Base-by-base conservation (phyloP, 1,140 invertebrate species). In the Lineus longissimus region DNA sequence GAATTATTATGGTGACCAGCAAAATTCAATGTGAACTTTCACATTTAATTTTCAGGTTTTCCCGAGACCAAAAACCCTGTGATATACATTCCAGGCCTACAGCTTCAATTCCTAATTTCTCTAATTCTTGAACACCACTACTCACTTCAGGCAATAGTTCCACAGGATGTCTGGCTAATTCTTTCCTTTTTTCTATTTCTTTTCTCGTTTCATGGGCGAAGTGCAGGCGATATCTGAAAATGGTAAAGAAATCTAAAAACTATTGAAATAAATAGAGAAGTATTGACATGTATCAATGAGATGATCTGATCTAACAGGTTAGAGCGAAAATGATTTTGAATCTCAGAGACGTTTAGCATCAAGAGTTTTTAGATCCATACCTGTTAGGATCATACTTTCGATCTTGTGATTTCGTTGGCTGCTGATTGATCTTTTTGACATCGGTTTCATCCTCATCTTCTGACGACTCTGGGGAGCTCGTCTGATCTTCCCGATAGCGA, bases 191-290 rank as follows among this genome's bases (percentile, higher is more conserved):
- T 43, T 79, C 69, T 29, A 85, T 65, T 65, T 82, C 79, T 62
- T 82, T 74, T 54, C 76, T 73, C 19, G 72, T 73, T 72, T 84
- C 78, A 63, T 75, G 73, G 27, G 76, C 70, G 69, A 85, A 84
- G 59, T 78, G 73, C 7, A 85, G 66, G 27, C 74, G 67, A 68
- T 82, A 84, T 59, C 83, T 81, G 61, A 62, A 68, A 54, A 56
- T 45, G 58, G 29, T 60, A n/a, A 64, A 19, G 15, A 7, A 29
- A 22, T 30, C 30, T 11, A 54, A 55, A n/a, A 54, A 27, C 25
- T n/a, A n/a, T n/a, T 27, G 25, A 54, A 22, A 17, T 17, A 23
- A 15, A 51, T 17, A 29, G 29, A 61, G 15, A 41, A 29, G 27
- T 23, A 40, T 25, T 13, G 23, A 41, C 41, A 43, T 13, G 11